phyloP scores from a whole-genome alignment of 2,797 vertebrate species.

The Phrynocephalus guinanensis region DNA sequence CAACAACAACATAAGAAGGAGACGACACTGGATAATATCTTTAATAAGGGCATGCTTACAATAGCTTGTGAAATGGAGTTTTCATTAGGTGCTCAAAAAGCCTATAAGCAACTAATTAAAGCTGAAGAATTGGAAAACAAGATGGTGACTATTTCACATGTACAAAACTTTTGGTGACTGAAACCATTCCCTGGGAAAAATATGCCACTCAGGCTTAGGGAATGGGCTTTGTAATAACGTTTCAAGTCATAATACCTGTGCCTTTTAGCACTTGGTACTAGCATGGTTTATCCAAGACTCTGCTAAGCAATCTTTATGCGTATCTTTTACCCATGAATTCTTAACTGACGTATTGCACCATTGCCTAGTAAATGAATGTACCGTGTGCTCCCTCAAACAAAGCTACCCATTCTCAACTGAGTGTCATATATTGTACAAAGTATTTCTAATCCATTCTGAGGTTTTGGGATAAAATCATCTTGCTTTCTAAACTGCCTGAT shows the following conservation, averaged over 20 bases:
- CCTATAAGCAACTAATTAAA: constrained; percentile 50
- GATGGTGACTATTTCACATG: constrained; percentile 23
- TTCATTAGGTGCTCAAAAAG: constrained; percentile 42
- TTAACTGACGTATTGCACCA: background rate
- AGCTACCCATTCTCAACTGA: background rate
- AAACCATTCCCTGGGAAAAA: constrained; percentile 10
- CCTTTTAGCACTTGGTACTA: background rate
- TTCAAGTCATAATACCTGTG: background rate
- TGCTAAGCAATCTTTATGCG: background rate
- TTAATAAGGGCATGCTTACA: constrained; percentile 46
- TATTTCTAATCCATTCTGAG: background rate
- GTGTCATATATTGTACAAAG: background rate
- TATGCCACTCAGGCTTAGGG: background rate
- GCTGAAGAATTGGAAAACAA: constrained; percentile 19
- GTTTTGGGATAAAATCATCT: background rate
- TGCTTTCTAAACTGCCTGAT: constrained; percentile 2
- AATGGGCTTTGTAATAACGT: background rate
- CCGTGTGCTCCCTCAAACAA: background rate
- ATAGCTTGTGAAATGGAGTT: constrained; percentile 42
- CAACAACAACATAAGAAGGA: constrained; percentile 23
- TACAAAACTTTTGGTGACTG: constrained; percentile 16
- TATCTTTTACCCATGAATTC: background rate
- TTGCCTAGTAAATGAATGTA: background rate
- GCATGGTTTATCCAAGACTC: background rate
- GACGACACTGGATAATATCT: constrained; percentile 22